Base-by-base conservation (phyloP, 2,797 vertebrate species). In the Artibeus jamaicensis region DNA sequence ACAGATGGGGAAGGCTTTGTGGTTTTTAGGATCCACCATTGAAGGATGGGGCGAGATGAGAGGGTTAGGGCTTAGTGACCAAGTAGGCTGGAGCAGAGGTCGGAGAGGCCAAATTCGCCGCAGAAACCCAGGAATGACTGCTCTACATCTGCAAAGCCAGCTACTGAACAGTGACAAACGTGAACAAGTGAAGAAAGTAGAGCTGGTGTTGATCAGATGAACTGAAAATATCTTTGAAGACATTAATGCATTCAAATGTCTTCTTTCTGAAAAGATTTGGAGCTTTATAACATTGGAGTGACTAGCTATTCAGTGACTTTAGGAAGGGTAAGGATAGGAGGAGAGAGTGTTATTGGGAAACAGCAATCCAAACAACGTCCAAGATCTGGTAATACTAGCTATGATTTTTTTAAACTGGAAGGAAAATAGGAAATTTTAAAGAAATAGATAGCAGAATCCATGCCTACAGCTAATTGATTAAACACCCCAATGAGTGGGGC, bases 361-460 rank as follows among this genome's bases (percentile, higher is more conserved):
- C 6, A 26, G 26, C 62, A 78, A 70, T 86, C 22, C 78, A 81
- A 81, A 6, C 53, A 92, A 44, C 34, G 26, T 86, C 82, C 62
- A 53, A 79, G 65, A 57, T 21, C 32, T 78, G 44, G 26, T 86
- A 70, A 87, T 87, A 81, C 11, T 90, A 91, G 7, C 55, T 78
- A 3, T 86, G 84, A 50, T 48, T 83, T 89, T 91, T 87, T 89
- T 26, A 62, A 86, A 55, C 53, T 82, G 37, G 32, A 55, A 88
- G 82, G 57, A 88, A 88, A 91, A 65, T 73, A 32, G 39, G 53
- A 87, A 32, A 82, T 81, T 57, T 92, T 34, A 84, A 94, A 91
- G 70, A 42, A 86, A 53, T 65, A 37, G 42, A 16, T 76, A 39
- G 34, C 42, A 70, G 67, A 83, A 65, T 73, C 53, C 65, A 21